Evolutionary conservation across 2,888 invertebrate species (phyloP).

Genomic region (Chymomyza caudatula): DNA sequence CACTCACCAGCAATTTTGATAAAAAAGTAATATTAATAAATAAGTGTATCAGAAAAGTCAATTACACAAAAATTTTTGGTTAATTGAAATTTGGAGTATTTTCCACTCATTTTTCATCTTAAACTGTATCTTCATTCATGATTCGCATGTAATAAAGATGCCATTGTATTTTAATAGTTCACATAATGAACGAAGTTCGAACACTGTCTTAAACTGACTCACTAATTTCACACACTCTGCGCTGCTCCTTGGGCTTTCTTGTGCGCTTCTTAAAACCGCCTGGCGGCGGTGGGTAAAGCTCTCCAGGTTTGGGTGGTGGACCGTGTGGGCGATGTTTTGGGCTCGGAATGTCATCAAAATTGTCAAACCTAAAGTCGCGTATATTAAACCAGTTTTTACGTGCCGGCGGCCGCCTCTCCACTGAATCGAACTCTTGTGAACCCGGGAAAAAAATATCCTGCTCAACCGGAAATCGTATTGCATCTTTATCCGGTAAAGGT

Average conservation of each 20-base stretch:
- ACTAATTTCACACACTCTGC: slow-evolving; percentile 67
- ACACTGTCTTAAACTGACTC: too few relatives aligned
- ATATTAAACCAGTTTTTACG: slow-evolving; percentile 31
- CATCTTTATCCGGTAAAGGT: neutral
- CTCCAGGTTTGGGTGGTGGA: slow-evolving; percentile 37
- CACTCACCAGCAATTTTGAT: too few relatives aligned
- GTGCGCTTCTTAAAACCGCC: slow-evolving; percentile 28
- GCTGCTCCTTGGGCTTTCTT: slow-evolving; percentile 5
- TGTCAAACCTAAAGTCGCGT: slow-evolving; percentile 24
- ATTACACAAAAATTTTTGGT: too few relatives aligned
- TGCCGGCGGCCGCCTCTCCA: neutral
- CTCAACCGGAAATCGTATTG: slow-evolving; percentile 43
- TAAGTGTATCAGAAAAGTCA: too few relatives aligned
- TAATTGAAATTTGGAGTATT: too few relatives aligned
- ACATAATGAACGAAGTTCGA: too few relatives aligned
- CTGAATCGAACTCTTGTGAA: neutral
- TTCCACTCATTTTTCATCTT: too few relatives aligned
- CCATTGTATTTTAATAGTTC: too few relatives aligned
- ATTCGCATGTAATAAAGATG: too few relatives aligned
- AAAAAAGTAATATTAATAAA: too few relatives aligned
- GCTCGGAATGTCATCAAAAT: slow-evolving; percentile 19
- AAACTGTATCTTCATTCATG: too few relatives aligned
- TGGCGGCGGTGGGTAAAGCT: slow-evolving; percentile 52
- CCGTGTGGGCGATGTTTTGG: slow-evolving; percentile 17
- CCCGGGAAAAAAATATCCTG: slow-evolving; percentile 45